Evolutionary conservation across 2,888 invertebrate genomes (phyloP), one percentile per base, ranked within the genome.

Genomic region (Steromphala cineraria): DNA sequence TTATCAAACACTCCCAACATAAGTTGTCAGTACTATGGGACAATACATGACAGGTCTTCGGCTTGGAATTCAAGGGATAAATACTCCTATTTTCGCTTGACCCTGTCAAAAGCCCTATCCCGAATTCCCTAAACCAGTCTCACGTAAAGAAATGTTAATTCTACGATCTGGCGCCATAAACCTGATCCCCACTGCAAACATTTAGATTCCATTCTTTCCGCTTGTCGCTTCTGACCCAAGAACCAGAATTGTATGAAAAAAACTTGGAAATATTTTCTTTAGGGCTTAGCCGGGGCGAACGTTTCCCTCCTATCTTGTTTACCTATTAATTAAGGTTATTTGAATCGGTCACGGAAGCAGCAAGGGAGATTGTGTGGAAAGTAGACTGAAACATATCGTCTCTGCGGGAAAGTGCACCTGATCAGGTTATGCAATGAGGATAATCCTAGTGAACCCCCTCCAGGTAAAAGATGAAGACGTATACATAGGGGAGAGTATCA

Each of bases 51-150:
- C 71, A 71, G 71, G 71, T 71, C 36, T 40, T 19, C 28, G 71
- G n/a, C 19, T n/a, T 36, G 40, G 40, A 71, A 71, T 40, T 71
- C 71, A 17, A 31, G 31, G 71, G 19, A 71, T n/a, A 71, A 71
- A 71, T 71, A 40, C 28, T 71, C 36, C 71, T 19, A 71, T 71
- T 71, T 71, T 71, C 15, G 40, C 71, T 71, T 71, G 71, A 71
- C 71, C 71, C 71, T 71, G 71, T 71, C 71, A 71, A 71, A 71
- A 71, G 71, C 19, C 40, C 71, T 71, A 40, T 71, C 71, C 71
- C 36, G 36, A 71, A 71, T 71, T 71, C 40, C 36, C 40, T n/a
- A 31, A 19, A 31, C 36, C 19, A 8, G 19, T 24, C 19, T 40
- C 40, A 31, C 19, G 71, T 36, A 40, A 36, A 40, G 71, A 71